Conservation (phyloP, 2,797 vertebrate genomes). For the Crenichthys baileyi region DNA sequence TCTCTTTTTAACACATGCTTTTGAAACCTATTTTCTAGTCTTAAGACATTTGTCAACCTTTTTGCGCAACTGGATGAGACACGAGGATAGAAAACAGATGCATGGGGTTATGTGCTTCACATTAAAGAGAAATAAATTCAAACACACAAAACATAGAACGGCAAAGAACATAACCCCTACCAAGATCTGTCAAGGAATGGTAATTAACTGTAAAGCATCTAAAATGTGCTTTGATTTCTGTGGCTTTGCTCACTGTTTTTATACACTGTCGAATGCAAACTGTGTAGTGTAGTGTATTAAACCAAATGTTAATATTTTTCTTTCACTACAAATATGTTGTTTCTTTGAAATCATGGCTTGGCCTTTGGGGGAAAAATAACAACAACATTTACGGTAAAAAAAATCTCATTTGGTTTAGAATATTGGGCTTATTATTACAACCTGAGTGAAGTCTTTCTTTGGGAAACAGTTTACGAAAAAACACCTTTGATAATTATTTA, state of each 20-base stretch:
- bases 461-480: background rate
- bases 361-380: too few species aligned
- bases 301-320: background rate
- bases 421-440: background rate
- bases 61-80: too few species aligned
- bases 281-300: background rate
- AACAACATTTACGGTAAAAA: too few species aligned
- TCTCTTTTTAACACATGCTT: background rate
- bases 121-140: background rate
- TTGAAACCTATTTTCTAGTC: background rate
- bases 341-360: background rate
- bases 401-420: too few species aligned
- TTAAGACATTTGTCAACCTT: background rate
- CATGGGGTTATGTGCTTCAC: background rate
- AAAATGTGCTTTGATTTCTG: background rate
- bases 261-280: background rate
- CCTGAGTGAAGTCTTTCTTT: background rate
- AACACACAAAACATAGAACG: background rate
- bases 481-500: background rate
- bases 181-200: background rate
- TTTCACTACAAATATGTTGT: background rate
- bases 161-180: background rate
- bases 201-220: background rate
- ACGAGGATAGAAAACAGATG: background rate
- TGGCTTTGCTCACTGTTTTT: background rate